Evolutionary conservation across 2,113 vertebrate species (phyloP).

Genomic region (Ammodytes marinus): DNA sequence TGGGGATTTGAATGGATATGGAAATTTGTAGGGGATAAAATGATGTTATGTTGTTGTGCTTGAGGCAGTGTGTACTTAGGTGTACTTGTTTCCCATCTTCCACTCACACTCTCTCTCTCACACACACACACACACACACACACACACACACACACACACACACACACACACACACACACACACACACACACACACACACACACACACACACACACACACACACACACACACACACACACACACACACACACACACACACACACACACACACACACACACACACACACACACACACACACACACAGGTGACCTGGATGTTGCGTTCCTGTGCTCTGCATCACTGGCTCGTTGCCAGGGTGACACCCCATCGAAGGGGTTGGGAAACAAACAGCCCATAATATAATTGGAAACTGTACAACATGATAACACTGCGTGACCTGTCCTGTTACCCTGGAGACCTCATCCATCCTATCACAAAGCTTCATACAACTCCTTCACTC

Average conservation of each 20-base stretch:
- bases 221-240: conserved; percentile 13
- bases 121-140: conserved; percentile 34
- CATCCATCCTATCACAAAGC: conserved; percentile 30
- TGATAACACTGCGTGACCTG: conserved; percentile 52
- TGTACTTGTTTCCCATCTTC: conserved; percentile 7
- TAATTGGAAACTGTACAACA: conserved; percentile 62
- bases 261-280: conserved; percentile 30
- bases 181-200: conserved; percentile 16
- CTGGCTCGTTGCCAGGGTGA: conserved; percentile 72
- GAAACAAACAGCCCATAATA: conserved; percentile 65
- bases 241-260: conserved; percentile 21
- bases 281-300: conserved; percentile 22
- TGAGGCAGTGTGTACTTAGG: conserved; percentile 13
- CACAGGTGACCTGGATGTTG: conserved; percentile 19
- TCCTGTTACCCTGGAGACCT: conserved; percentile 62
- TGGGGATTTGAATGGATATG: conserved; percentile 34
- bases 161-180: conserved; percentile 36
- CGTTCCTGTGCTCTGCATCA: conserved; percentile 11
- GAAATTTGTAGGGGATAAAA: conserved; percentile 35
- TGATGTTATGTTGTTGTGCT: conserved; percentile 15
- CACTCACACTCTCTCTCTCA: conserved; percentile 15
- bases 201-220: conserved; percentile 33
- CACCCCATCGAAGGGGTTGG: conserved; percentile 39
- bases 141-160: no score
- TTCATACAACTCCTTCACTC: not conserved